A percentile compares a stretch with the other conserved stretches of the same genome.
These are phyloP conservation scores for Anniella stebbinsi DNA, from an alignment of 2,797 vertebrate genomes.

Conservation along the genomic window DNA sequence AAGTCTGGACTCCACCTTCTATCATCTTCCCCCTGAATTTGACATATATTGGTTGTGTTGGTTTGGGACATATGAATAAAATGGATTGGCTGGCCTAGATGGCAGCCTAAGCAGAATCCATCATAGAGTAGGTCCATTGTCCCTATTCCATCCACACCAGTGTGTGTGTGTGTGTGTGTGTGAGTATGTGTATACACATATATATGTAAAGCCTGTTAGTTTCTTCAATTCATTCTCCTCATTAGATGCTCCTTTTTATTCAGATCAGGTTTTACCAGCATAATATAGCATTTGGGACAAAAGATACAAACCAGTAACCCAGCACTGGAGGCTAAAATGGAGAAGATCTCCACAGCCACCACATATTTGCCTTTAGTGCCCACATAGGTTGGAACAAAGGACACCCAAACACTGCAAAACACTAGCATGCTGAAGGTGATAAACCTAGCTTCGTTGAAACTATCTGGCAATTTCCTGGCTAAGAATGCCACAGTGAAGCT, in stretches of 20 bases:
- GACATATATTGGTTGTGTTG: too few species aligned
- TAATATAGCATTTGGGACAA: neutral
- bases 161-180: too few species aligned
- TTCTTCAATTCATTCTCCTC: neutral
- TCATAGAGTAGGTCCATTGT: too few species aligned
- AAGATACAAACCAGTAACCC: neutral
- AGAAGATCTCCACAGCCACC: constrained; percentile 1
- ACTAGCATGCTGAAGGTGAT: neutral
- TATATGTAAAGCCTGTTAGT: too few species aligned
- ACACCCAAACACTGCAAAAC: neutral
- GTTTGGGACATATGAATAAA: too few species aligned
- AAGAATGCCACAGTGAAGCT: neutral
- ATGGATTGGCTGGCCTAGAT: too few species aligned
- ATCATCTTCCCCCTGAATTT: too few species aligned
- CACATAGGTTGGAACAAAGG: neutral
- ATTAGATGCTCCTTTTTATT: neutral
- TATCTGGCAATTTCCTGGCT: neutral
- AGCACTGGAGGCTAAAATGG: neutral
- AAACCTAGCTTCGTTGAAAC: neutral
- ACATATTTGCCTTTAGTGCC: neutral
- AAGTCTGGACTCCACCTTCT: too few species aligned
- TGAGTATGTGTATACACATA: too few species aligned
- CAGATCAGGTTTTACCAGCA: neutral
- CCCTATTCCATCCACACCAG: too few species aligned
- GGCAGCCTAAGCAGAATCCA: too few species aligned